A percentile compares a stretch with the other conserved stretches of the same genome.
Evolutionary conservation across 2,113 vertebrate genomes (phyloP).

Genomic region (Rhabdomys dilectus): DNA sequence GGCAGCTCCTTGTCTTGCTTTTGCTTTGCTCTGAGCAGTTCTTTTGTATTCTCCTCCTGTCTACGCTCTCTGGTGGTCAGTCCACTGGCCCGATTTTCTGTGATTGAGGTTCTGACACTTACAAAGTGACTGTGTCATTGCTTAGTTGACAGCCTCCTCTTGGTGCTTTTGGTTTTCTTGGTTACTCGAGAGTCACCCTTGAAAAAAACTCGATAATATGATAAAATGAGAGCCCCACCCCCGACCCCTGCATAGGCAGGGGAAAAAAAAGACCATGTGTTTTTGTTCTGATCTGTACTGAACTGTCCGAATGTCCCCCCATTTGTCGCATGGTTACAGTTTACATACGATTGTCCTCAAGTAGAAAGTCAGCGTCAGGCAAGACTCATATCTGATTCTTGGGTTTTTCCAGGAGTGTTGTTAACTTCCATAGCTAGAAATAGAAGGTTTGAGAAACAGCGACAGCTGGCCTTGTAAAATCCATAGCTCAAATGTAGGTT

Average conservation of each 20-base stretch:
- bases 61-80: constrained; percentile 38
- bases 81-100: constrained; percentile 56
- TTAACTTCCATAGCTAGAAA: neutral
- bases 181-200: constrained; percentile 22
- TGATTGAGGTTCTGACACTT: constrained; percentile 77
- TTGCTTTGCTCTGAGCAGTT: constrained; percentile 54
- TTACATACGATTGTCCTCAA: neutral
- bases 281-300: constrained; percentile 21
- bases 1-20: constrained; percentile 54
- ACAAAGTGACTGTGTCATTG: constrained; percentile 57
- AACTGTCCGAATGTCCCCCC: neutral
- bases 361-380: constrained; percentile 6
- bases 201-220: neutral
- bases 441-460: constrained; percentile 15
- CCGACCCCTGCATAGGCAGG: neutral
- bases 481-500: constrained; percentile 15
- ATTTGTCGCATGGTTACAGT: neutral
- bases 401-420: neutral
- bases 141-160: constrained; percentile 30
- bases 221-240: rapidly evolving
- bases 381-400: neutral
- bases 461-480: constrained; percentile 53
- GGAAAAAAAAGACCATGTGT: neutral
- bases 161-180: constrained; percentile 54
- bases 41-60: constrained; percentile 70